Conservation (phyloP, 1,140 invertebrate genomes). For the Bilobella aurantiaca region DNA sequence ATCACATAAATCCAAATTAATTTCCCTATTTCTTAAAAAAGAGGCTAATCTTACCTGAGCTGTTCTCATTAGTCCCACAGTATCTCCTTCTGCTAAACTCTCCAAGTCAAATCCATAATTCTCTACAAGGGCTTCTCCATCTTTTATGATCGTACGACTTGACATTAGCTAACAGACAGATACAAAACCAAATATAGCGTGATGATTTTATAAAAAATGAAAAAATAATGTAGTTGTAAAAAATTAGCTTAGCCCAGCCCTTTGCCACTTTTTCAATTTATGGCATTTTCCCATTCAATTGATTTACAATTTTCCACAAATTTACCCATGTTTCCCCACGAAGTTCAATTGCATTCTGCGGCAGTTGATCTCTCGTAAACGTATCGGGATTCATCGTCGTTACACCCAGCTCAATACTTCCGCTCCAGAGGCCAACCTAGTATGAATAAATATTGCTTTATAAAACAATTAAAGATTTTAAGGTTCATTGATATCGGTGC, state of each 20-base stretch:
- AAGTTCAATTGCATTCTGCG: slow-evolving; percentile 71
- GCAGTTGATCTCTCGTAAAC: slow-evolving; percentile 52
- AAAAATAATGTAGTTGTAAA: too few relatives aligned
- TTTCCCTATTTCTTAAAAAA: neutral
- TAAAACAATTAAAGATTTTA: neutral
- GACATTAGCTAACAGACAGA: slow-evolving; percentile 61
- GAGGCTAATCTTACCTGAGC: slow-evolving; percentile 49
- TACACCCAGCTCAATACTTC: slow-evolving; percentile 83
- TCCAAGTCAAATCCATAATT: slow-evolving; percentile 75
- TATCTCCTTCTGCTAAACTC: slow-evolving; percentile 69
- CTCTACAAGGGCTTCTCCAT: slow-evolving; percentile 67
- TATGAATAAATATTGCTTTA: slow-evolving; percentile 29
- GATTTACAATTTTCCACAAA: too few relatives aligned
- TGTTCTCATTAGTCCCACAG: slow-evolving; percentile 69
- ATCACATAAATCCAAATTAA: neutral
- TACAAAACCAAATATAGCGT: neutral
- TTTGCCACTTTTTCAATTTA: too few relatives aligned
- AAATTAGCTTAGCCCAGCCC: too few relatives aligned
- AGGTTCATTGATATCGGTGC: neutral
- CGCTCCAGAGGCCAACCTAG: slow-evolving; percentile 71
- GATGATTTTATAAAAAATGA: too few relatives aligned
- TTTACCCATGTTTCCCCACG: slow-evolving; percentile 72
- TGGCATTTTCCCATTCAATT: too few relatives aligned
- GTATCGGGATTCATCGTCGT: slow-evolving; percentile 70
- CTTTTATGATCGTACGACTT: slow-evolving; percentile 67